phyloP scores from a whole-genome alignment of 2,888 invertebrate species.

The Carcina quercana region DNA sequence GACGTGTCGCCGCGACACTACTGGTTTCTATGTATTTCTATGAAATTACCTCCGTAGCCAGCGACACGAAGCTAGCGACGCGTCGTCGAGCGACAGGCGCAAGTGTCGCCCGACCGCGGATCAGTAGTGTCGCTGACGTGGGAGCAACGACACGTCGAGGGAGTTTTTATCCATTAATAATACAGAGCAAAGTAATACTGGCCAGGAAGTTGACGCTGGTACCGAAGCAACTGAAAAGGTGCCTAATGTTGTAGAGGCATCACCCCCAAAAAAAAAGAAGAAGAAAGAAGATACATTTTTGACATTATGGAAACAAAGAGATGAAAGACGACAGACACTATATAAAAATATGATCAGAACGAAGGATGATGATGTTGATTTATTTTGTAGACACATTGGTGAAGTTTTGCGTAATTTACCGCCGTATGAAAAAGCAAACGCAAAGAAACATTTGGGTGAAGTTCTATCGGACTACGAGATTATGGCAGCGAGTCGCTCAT shows the following conservation, averaged over 20 bases:
- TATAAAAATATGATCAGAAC: constrained; percentile 1
- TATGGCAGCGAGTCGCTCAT: constrained; percentile 2
- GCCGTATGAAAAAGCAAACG: constrained; percentile 5
- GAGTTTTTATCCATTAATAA: constrained; percentile 1
- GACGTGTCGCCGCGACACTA: constrained; percentile 5
- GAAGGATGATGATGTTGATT: constrained; percentile 6
- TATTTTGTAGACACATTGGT: constrained; percentile 5
- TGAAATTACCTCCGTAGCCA: constrained; percentile 9
- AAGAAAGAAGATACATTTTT: constrained; percentile 4
- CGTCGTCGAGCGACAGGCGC: constrained; percentile 13
- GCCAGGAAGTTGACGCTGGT: constrained; percentile 2
- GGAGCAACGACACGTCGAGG: constrained; percentile 11
- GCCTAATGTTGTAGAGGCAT: constrained; percentile 1
- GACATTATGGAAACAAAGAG: constrained; percentile 7
- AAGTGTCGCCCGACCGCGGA: constrained; percentile 15
- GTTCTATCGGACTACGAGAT: constrained; percentile 7
- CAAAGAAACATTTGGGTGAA: constrained; percentile 7
- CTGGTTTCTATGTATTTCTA: constrained; percentile 6
- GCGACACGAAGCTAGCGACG: constrained; percentile 13
- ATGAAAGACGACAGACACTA: constrained; percentile 2
- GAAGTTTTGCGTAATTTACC: constrained; percentile 6
- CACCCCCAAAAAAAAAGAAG: constrained; percentile 1
- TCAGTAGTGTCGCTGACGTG: constrained; percentile 12
- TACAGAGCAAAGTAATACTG: not conserved
- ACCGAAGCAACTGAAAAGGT: constrained; percentile 2